Conservation (phyloP, 2,888 invertebrate genomes). For the Melolontha melolontha region DNA sequence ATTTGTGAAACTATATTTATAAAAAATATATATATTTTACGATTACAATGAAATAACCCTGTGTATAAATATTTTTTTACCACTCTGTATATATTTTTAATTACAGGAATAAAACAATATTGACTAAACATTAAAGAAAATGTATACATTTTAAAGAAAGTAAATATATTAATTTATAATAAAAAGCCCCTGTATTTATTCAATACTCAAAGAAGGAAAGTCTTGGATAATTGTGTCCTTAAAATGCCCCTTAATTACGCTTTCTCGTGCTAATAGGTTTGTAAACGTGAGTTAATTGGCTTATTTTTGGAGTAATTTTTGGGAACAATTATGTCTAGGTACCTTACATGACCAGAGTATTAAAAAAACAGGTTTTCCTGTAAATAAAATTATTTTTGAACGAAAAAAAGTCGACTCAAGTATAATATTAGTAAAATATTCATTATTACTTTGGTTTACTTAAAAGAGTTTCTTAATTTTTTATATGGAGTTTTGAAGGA, state of each 20-base stretch:
- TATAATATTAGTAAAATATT: not conserved
- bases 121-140: too few relatives aligned
- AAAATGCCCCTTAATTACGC: slow-evolving; percentile 32
- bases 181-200: not conserved
- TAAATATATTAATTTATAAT: not conserved
- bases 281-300: slow-evolving; percentile 28
- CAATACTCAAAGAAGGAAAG: slow-evolving; percentile 19
- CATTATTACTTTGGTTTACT: too few relatives aligned
- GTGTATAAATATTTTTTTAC: too few relatives aligned
- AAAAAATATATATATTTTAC: too few relatives aligned
- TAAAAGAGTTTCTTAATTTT: too few relatives aligned
- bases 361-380: slow-evolving; percentile 25
- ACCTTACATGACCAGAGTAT: slow-evolving; percentile 19
- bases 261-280: slow-evolving; percentile 33
- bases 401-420: slow-evolving; percentile 4
- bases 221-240: slow-evolving; percentile 18
- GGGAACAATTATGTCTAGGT: slow-evolving; percentile 31
- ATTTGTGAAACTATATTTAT: too few relatives aligned
- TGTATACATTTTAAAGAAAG: too few relatives aligned
- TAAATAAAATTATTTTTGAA: slow-evolving; percentile 16
- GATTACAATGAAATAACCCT: too few relatives aligned
- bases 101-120: too few relatives aligned
- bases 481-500: too few relatives aligned
- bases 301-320: slow-evolving; percentile 38
- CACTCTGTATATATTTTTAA: too few relatives aligned